These are phyloP conservation scores for Anhinga rufa DNA, from an alignment of 2,113 vertebrate species.

Conservation along the genomic window DNA sequence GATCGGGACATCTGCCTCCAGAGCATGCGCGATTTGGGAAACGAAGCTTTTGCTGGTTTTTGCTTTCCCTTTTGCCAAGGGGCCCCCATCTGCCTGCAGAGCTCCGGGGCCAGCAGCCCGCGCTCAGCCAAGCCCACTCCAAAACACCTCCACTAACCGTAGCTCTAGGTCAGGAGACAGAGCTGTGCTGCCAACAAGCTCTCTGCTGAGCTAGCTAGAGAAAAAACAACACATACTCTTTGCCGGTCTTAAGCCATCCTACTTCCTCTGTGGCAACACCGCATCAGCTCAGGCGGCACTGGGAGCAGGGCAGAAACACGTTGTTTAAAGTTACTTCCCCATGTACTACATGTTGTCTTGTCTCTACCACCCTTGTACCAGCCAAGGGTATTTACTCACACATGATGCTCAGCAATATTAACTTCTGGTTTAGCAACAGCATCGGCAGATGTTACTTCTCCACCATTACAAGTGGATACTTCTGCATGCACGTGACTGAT, in stretches of 20 bases:
- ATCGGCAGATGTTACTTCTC: neutral
- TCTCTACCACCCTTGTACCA: neutral
- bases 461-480: neutral
- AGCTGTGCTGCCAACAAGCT: neutral
- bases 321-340: neutral
- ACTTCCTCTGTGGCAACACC: neutral
- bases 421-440: neutral
- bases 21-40: accelerated
- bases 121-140: neutral
- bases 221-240: too few relatives aligned
- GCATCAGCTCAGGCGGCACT: neutral
- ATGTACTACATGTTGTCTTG: neutral
- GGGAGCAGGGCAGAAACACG: neutral
- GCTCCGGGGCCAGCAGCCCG: neutral
- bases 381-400: neutral
- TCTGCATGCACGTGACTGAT: neutral
- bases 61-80: neutral
- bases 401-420: neutral
- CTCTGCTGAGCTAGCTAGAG: neutral
- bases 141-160: neutral
- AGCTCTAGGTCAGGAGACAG: neutral
- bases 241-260: neutral
- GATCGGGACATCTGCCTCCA: neutral
- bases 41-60: neutral
- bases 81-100: neutral